A percentile compares a stretch with the other conserved stretches of the same genome.
phyloP scores from a whole-genome alignment of 2,888 invertebrate species.

The Petrolisthes manimaculis region DNA sequence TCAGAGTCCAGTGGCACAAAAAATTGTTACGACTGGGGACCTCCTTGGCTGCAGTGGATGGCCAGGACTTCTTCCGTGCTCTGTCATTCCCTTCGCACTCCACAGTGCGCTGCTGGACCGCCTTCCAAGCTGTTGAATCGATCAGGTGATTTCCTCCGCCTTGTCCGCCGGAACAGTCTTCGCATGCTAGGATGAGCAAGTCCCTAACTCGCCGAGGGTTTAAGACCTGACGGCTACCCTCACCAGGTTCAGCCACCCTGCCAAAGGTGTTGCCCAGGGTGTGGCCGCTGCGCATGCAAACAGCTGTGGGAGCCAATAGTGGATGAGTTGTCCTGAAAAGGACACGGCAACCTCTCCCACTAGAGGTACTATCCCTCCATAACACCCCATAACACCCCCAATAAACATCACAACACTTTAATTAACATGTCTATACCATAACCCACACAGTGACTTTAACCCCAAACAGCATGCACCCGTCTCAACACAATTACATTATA shows the following conservation, averaged over 20 bases:
- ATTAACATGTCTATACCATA: too few species aligned
- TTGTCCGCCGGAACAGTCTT: slow-evolving; percentile 8
- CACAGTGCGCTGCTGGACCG: slow-evolving; percentile 18
- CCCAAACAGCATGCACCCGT: too few species aligned
- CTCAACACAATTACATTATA: too few species aligned
- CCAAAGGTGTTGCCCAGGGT: slow-evolving; percentile 19
- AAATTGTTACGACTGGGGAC: slow-evolving; percentile 3
- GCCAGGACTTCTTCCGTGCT: neutral
- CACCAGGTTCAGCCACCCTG: slow-evolving; percentile 32
- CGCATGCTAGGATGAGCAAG: slow-evolving; percentile 3
- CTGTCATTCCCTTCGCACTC: neutral
- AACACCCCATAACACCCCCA: too few species aligned
- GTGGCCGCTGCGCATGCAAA: slow-evolving; percentile 26
- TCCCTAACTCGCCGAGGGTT: neutral
- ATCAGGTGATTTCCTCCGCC: slow-evolving; percentile 6
- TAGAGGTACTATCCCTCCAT: slow-evolving; percentile 11
- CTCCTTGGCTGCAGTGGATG: neutral
- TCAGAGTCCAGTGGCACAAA: slow-evolving; percentile 10
- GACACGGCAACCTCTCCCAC: slow-evolving; percentile 12
- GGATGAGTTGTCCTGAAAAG: neutral
- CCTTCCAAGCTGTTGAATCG: slow-evolving; percentile 20
- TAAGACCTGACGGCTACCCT: slow-evolving; percentile 20
- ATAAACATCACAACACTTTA: too few species aligned
- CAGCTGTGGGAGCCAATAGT: slow-evolving; percentile 17
- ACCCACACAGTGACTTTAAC: too few species aligned